Evolutionary conservation across 2,888 invertebrate species (phyloP).

Genomic region (Melanophora roralis): DNA sequence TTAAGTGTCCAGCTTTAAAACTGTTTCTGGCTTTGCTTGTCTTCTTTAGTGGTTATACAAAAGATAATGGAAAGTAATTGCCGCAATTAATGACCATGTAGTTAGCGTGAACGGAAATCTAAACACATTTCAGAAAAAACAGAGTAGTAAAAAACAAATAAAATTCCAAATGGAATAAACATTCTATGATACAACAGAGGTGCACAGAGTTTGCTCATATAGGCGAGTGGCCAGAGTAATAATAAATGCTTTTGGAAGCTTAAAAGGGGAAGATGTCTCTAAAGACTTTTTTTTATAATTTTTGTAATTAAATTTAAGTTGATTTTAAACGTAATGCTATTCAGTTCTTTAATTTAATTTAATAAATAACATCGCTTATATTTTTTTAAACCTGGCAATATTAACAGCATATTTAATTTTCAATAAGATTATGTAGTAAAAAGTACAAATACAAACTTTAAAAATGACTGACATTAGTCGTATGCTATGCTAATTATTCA

Average conservation of each 20-base stretch:
- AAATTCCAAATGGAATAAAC: not conserved
- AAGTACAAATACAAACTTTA: conserved; percentile 9
- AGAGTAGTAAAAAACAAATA: not conserved
- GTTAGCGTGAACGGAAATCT: conserved; percentile 66
- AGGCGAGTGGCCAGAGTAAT: not conserved
- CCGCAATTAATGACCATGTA: conserved; percentile 68
- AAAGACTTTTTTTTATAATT: too few species aligned
- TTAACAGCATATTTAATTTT: too few species aligned
- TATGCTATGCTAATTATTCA: conserved; percentile 21
- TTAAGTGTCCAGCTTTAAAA: not conserved
- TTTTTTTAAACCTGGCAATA: too few species aligned
- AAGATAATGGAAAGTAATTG: conserved; percentile 65
- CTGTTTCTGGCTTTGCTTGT: not conserved
- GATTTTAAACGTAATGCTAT: too few species aligned
- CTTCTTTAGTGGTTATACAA: not conserved
- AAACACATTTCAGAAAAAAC: conserved; percentile 58
- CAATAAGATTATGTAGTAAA: too few species aligned
- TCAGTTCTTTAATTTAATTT: too few species aligned
- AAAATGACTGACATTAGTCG: conserved; percentile 47
- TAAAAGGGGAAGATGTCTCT: too few species aligned
- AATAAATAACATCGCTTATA: too few species aligned
- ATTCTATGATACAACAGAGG: not conserved
- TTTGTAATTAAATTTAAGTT: too few species aligned
- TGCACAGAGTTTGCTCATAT: not conserved
- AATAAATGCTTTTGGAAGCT: too few species aligned